A percentile compares a stretch with the other conserved stretches of the same genome.
These are phyloP conservation scores for Amphibalanus amphitrite DNA, from an alignment of 1,140 invertebrate genomes.

Conservation along the genomic window DNA sequence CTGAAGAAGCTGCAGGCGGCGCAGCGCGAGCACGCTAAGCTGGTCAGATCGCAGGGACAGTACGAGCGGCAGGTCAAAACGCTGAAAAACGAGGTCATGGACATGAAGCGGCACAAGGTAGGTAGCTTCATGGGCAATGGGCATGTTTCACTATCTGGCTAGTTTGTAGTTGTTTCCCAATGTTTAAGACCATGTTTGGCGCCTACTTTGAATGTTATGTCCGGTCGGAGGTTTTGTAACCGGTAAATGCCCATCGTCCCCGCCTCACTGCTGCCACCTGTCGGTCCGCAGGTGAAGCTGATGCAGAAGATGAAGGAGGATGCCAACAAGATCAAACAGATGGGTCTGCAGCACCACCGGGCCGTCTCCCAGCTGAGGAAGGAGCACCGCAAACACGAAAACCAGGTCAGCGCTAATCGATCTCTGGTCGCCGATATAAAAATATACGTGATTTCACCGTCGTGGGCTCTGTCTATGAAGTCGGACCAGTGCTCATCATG, in stretches of 20 bases:
- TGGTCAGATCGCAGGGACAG: conserved; percentile 63
- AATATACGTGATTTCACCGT: too few relatives aligned
- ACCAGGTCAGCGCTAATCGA: conserved; percentile 27
- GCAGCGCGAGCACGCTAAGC: conserved; percentile 70
- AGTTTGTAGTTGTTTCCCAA: too few relatives aligned
- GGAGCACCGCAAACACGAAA: conserved; percentile 72
- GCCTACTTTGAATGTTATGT: too few relatives aligned
- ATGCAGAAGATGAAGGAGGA: conserved; percentile 91
- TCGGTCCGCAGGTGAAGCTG: conserved; percentile 58
- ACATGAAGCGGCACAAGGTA: conserved; percentile 73
- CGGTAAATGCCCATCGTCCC: too few relatives aligned
- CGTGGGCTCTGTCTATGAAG: too few relatives aligned
- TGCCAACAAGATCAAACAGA: conserved; percentile 53
- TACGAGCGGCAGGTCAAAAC: conserved; percentile 62
- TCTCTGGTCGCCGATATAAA: too few relatives aligned
- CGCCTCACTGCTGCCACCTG: too few relatives aligned
- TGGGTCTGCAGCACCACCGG: conserved; percentile 38
- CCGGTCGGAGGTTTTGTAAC: too few relatives aligned
- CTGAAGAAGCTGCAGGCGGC: conserved; percentile 69
- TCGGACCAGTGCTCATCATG: too few relatives aligned
- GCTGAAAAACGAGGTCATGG: conserved; percentile 57
- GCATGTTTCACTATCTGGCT: too few relatives aligned
- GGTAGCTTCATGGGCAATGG: too few relatives aligned
- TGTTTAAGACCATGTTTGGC: too few relatives aligned
- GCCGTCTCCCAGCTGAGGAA: conserved; percentile 80